phyloP scores from a whole-genome alignment of 2,888 invertebrate species.

The Nemoura dubitans region DNA sequence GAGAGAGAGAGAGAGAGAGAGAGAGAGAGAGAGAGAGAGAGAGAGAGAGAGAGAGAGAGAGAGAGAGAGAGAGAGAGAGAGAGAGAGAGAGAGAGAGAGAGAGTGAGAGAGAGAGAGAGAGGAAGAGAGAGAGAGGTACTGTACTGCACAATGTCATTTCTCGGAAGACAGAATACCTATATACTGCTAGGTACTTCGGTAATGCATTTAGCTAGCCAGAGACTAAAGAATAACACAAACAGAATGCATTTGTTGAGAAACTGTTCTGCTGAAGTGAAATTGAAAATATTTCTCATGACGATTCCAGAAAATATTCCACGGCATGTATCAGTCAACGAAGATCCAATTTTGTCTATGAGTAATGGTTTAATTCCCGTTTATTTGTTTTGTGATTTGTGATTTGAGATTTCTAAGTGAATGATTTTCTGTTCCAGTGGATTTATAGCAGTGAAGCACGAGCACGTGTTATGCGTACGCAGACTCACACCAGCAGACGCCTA shows the following conservation, averaged over 20 bases:
- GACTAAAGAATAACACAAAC: not conserved
- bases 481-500: too few relatives aligned
- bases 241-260: not conserved
- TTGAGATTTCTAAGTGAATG: too few relatives aligned
- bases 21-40: slow-evolving; percentile 9
- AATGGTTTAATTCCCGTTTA: too few relatives aligned
- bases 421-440: too few relatives aligned
- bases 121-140: not conserved
- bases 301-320: too few relatives aligned
- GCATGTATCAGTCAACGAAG: too few relatives aligned
- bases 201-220: not conserved
- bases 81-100: not conserved
- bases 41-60: not conserved
- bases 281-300: not conserved
- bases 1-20: not conserved
- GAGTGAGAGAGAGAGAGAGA: not conserved
- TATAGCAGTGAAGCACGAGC: too few relatives aligned
- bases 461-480: too few relatives aligned
- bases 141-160: not conserved
- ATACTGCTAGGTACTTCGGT: not conserved
- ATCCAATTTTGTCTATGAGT: too few relatives aligned
- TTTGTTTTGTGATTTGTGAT: too few relatives aligned
- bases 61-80: slow-evolving; percentile 1
- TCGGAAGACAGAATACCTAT: not conserved
- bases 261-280: not conserved